Base-by-base conservation (phyloP, 2,113 vertebrate genomes). In the Trematomus loennbergii region DNA sequence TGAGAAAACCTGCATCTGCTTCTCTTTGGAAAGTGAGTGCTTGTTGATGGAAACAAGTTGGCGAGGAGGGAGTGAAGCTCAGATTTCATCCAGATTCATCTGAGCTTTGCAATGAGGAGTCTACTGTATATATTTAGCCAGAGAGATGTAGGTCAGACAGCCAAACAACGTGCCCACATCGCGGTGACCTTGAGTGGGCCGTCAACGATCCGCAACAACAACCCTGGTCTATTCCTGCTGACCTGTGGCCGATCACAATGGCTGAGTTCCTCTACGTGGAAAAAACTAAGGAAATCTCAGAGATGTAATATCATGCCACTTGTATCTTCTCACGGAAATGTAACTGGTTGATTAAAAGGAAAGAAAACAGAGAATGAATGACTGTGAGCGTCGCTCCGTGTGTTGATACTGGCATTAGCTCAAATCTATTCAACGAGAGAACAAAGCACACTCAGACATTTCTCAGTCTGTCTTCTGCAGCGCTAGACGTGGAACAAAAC, bases 71-170 rank as follows among this genome's bases (percentile, higher is more conserved):
- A 78, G 29, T 1, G 59, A 69, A 60, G 43, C 79, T 93, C 92
- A 79, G 81, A 85, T 92, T 90, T 92, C 90, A 88, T 88, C 78
- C 88, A 82, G 84, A 91, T 86, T 90, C 81, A 90, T 93, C 90
- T 90, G 79, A 78, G 81, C 88, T 93, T 87, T 90, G 85, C 82
- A 92, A 88, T 88, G 90, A 89, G 75, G 88, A 83, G 87, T 86
- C 88, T 85, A 87, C 88, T 85, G 91, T 90, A 88, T 92, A 93
- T 93, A 93, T 93, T 92, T 93, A 93, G 92, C 90, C 81, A 80
- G 79, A 68, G 83, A 85, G 90, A 93, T 92, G 86, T 93, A 81
- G 92, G 92, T 91, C 92, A 93, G 91, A 89, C 91, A 86, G 84
- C 85, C 83, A 87, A 89, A 91, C 88, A 78, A 87, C 88, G 87